Base-by-base conservation (phyloP, 2,113 vertebrate genomes). In the Percina caprodes region DNA sequence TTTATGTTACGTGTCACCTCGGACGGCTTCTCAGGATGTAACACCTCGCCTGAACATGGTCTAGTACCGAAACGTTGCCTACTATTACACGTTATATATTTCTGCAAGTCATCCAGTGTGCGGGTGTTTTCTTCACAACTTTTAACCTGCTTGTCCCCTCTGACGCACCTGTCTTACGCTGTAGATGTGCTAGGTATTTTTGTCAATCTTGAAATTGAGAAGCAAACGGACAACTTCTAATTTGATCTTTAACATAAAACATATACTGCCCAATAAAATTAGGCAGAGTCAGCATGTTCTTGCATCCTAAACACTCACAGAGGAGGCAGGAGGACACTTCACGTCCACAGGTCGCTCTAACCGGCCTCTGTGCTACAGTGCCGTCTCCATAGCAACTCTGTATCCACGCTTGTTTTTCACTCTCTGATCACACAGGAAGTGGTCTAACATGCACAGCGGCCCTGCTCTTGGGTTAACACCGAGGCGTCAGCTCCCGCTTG, bases 401-500 rank as follows among this genome's bases (percentile, higher is more conserved):
- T n/a, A 19, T 18, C 33, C 1, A 0, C 18, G 0, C 13, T n/a
- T 19, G 67, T 68, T 60, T 46, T 55, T 45, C 63, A 33, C 54
- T 10, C 48, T 24, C 11, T 24, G 16, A 46, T 67, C 35, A 69
- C 49, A 58, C 63, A 89, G 88, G 88, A 89, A 84, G 72, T n/a
- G 58, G 60, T 60, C 7, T n/a, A 61, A 68, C 45, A 6, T 39
- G 0, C 12, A 13, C 3, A 10, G 8, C 0, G 11, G 7, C 48
- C 12, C 60, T 16, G 59, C 35, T 48, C 5, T 61, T 66, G 1
- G 48, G 54, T 35, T 49, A 69, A 69, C 21, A 21, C 16, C 0
- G n/a, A 6, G 1, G 33, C 30, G 0, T n/a, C 18, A 1, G 71
- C 62, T 76, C 39, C 30, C 30, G 30, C 30, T 30, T 0, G 7